Evolutionary conservation across 2,797 vertebrate genomes (phyloP), one percentile per base, ranked within the genome.

Genomic region (Valencia hispanica): DNA sequence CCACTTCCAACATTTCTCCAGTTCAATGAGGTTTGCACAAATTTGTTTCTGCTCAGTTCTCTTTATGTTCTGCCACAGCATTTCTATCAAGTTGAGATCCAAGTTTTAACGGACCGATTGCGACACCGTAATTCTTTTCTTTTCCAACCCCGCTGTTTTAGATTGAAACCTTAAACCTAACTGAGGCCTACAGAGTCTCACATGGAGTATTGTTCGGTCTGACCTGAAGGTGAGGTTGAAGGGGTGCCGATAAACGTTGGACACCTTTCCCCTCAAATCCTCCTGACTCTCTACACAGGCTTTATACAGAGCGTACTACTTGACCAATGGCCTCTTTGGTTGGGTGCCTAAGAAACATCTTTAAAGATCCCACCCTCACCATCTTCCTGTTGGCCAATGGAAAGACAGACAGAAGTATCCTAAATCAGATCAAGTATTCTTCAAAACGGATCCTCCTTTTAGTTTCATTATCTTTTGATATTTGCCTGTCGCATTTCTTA

Each of bases 31-130:
- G 27, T 12, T 27, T 27, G n/a, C 55, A 57, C n/a, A 30, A 4
- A 57, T 30, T 57, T 57, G 55, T 57, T 57, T 57, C 55, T 12
- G 55, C 55, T n/a, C 53, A 57, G n/a, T 57, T 30, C 55, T 57
- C 27, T 27, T 57, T 4, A 57, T 4, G 55, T 11, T 55, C n/a
- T 55, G 53, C 53, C 9, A 53, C 22, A 53, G 8, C 22, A 25
- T 53, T 53, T 53, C 51, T 14, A 18, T 18, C 47, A 48, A 55
- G 55, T 30, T 57, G n/a, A 57, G 27, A 57, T 57, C 55, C 27
- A 30, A 27, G 55, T 27, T 57, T 30, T 27, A 27, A 57, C n/a
- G 27, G n/a, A 57, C 15, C n/a, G 15, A 30, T 57, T 57, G 55
- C 55, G 30, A 57, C n/a, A 57, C n/a, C 11, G 3, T 27, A 27